Base-by-base conservation (phyloP, 1,140 invertebrate species). In the Drosophila lowei region DNA sequence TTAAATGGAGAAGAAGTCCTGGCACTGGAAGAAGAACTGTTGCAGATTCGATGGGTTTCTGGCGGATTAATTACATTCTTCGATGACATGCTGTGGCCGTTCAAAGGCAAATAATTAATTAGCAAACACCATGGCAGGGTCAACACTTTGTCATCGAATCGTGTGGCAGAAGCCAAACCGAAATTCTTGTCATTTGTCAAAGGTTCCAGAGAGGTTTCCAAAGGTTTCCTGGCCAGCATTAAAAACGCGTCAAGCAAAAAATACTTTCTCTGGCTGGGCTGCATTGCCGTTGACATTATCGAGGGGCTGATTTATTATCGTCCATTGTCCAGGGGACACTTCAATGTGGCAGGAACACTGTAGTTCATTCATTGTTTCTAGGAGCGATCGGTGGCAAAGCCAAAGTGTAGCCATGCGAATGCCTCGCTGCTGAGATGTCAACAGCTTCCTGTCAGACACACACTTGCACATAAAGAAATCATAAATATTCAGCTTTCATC, bases 231-330 rank as follows among this genome's bases (percentile, higher is more conserved):
- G n/a, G n/a, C n/a, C 21, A 53, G 77, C 77, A 85, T 86, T 86
- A 86, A 86, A 86, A 86, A 79, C 78, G 72, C 83, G 88, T 88
- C 83, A 88, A 73, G 83, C 71, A 63, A 54, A 62, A 71, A 77
- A 80, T 49, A 59, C 48, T 59, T 47, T 59, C 13, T 25, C 47
- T 47, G 30, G 52, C 15, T 34, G 59, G 38, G 23, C 13, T 57
- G 30, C 23, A 7, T 21, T 57, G 55, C 43, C 74, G 77, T 78
- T 81, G 83, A 88, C 83, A 88, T 88, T 86, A 86, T 81, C 78
- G 59, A 49, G 60, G 43, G 48, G 48, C 77, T 88, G 83, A 86
- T 86, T 86, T 86, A 86, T 86, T 79, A 73, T 88, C 78, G 52
- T 80, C 85, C 79, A 79, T 65, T 75, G 71, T 61, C n/a, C n/a